Conservation (phyloP, 2,888 invertebrate species). For the Macrostomum cliftonense region DNA sequence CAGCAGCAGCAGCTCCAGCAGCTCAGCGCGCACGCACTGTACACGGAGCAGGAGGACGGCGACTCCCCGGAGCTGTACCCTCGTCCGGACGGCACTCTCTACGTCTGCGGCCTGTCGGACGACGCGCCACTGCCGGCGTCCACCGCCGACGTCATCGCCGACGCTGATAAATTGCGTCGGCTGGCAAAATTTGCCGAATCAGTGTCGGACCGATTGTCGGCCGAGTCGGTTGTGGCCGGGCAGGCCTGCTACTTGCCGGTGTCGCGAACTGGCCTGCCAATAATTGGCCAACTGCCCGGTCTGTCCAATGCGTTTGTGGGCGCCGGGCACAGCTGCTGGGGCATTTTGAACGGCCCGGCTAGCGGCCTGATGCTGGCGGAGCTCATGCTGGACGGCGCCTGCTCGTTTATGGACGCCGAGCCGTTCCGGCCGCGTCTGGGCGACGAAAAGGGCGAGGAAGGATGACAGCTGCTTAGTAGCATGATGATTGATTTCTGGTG, state of each 20-base stretch:
- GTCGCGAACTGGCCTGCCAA: conserved; percentile 12
- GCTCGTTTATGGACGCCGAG: neutral
- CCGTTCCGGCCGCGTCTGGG: neutral
- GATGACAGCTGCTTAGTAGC: too few relatives aligned
- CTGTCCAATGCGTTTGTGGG: conserved; percentile 14
- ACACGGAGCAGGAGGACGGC: neutral
- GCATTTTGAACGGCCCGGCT: conserved; percentile 16
- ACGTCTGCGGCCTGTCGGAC: conserved; percentile 14
- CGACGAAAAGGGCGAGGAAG: neutral
- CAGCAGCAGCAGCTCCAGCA: neutral
- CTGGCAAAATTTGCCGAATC: conserved; percentile 7
- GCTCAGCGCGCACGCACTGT: conserved; percentile 13
- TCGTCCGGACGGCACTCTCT: conserved; percentile 16
- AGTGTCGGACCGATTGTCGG: neutral
- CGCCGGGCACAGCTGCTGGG: conserved; percentile 17
- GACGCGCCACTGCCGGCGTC: conserved; percentile 11
- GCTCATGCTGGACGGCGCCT: conserved; percentile 14
- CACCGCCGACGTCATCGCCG: conserved; percentile 9
- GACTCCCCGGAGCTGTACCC: conserved; percentile 15
- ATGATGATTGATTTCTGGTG: too few relatives aligned
- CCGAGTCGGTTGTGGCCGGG: conserved; percentile 1
- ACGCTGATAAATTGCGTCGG: conserved; percentile 4
- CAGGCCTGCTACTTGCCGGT: conserved; percentile 17
- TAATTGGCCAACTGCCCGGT: conserved; percentile 14
- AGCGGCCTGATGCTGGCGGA: conserved; percentile 15